Base-by-base conservation (phyloP, 2,797 vertebrate genomes). In the Hozukius guyotensis region DNA sequence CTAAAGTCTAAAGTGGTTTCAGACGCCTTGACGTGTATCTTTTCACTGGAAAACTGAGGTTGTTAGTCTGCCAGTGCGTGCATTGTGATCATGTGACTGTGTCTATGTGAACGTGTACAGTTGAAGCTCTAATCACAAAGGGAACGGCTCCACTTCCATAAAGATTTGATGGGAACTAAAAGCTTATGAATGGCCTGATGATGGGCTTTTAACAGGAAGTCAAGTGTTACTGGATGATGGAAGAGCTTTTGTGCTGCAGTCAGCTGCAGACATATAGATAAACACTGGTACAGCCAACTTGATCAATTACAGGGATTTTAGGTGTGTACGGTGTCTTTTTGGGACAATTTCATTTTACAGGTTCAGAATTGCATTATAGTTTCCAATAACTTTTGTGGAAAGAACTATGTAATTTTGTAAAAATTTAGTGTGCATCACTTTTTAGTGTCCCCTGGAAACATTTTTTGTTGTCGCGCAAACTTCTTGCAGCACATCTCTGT, bases 181-280 rank as follows among this genome's bases (percentile, higher is more conserved):
- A 93, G 92, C 88, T 62, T 52, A 53, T 49, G 72, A 77, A 66
- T 27, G 16, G 74, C 63, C 72, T 72, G 82, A 72, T 88, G 79
- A 90, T 86, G 76, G 87, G 83, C 91, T 93, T 85, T 91, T 88
- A 93, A 88, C 84, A 89, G 92, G 89, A 92, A 93, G 92, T 84
- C 56, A 65, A 74, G 77, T 61, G 75, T 65, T 82, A 62, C 70
- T 72, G 68, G 36, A 67, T 75, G 72, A 76, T 84, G 82, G 77
- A 66, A 84, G 86, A 78, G 84, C 88, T 90, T 89, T 91, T 69
- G 80, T 85, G 85, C 87, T 84, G 78, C 11, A 78, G 80, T 92
- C 90, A 92, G 89, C 88, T 81, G 70, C 20, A 80, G 71, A 86
- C 62, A 4, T 53, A 63, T 12, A 77, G 76, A 88, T 71, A 75